phyloP scores from a whole-genome alignment of 37 sponge, comb jelly and placozoan species.

The Oscarella lobularis region DNA sequence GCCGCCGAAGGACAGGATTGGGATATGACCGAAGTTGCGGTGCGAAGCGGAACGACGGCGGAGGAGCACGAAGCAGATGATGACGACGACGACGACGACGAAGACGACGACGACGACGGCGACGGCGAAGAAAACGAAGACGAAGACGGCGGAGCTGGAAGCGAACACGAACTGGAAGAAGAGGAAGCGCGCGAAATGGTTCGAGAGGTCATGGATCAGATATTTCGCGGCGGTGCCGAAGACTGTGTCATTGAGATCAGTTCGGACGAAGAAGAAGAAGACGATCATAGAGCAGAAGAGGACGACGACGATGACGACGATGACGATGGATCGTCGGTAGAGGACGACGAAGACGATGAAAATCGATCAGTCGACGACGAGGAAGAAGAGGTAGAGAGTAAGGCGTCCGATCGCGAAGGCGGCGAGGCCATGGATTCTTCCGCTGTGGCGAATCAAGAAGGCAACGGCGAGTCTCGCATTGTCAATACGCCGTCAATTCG shows the following conservation, averaged over 20 bases:
- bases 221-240: background rate
- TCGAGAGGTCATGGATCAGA: no score
- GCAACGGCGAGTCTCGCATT: slow-evolving; percentile 35
- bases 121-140: slow-evolving; percentile 21
- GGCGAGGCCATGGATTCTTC: slow-evolving; percentile 24
- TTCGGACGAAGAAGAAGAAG: background rate
- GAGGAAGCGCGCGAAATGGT: no score
- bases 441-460: slow-evolving; percentile 56
- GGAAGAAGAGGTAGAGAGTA: slow-evolving; percentile 51
- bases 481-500: no score
- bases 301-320: slow-evolving; percentile 2
- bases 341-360: slow-evolving; percentile 32
- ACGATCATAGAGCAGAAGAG: background rate
- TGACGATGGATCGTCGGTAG: background rate
- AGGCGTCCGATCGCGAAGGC: slow-evolving; percentile 36
- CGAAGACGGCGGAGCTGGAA: background rate
- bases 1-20: background rate
- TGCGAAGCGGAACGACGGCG: no score
- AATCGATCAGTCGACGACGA: slow-evolving; percentile 36
- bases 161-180: no score
- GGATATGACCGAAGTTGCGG: background rate
- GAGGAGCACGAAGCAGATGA: slow-evolving; percentile 18
- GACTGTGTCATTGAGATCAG: background rate
- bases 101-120: slow-evolving; percentile 19
- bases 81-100: slow-evolving; percentile 25